Conservation (phyloP, 2,797 vertebrate genomes). For the Sebastes nivosus region DNA sequence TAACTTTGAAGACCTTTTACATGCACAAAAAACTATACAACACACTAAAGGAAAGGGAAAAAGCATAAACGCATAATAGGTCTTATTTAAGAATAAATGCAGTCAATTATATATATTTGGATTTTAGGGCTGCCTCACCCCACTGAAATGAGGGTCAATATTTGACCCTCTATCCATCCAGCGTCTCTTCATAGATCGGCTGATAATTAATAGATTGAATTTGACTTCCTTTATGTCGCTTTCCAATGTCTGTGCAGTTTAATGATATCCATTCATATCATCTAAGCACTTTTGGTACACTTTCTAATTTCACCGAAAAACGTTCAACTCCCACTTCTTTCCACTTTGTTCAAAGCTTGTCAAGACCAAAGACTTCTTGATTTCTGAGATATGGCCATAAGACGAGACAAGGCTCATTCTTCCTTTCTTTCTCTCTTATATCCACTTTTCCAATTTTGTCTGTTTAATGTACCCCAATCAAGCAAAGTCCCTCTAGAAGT, state of each 20-base stretch:
- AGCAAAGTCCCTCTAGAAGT: constrained; percentile 20
- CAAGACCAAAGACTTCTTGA: constrained; percentile 23
- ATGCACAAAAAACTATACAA: too few species aligned
- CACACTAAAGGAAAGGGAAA: too few species aligned
- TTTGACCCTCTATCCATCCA: background rate
- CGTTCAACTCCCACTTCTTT: constrained; percentile 4
- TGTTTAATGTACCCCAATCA: constrained; percentile 18
- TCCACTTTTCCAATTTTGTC: constrained; percentile 1
- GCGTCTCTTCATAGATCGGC: background rate
- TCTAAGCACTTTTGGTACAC: background rate
- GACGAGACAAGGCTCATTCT: background rate
- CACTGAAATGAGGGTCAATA: background rate
- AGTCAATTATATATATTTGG: background rate
- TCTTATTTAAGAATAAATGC: background rate
- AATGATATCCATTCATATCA: background rate
- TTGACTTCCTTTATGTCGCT: background rate
- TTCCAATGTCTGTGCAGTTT: background rate
- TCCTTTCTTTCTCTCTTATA: background rate
- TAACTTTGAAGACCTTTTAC: too few species aligned
- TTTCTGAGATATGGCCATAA: constrained; percentile 18
- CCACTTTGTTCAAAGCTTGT: constrained; percentile 24
- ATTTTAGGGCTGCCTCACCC: background rate
- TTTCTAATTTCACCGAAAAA: constrained; percentile 3
- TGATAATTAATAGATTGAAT: background rate
- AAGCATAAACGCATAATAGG: too few species aligned